phyloP scores from a whole-genome alignment of 2,888 invertebrate species.

The Acholoe squamosa region DNA sequence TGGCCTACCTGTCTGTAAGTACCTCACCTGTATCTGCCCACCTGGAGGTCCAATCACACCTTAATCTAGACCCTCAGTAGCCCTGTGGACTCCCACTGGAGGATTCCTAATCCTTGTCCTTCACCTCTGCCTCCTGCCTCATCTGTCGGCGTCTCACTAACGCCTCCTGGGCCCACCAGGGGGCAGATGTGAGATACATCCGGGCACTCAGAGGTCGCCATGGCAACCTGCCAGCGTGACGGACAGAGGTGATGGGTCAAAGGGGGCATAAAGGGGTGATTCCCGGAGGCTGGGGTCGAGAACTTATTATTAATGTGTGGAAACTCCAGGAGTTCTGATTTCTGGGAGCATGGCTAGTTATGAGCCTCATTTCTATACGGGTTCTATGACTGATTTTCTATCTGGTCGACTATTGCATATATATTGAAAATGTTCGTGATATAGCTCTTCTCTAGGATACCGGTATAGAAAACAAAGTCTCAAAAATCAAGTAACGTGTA shows the following conservation, averaged over 20 bases:
- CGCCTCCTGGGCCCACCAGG: background rate
- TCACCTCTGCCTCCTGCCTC: constrained; percentile 32
- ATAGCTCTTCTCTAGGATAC: no score
- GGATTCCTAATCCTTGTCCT: background rate
- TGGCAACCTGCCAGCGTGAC: constrained; percentile 33
- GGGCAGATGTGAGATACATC: background rate
- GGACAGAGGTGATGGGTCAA: background rate
- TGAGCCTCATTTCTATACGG: no score
- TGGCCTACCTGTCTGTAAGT: no score
- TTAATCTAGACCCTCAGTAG: background rate
- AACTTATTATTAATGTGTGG: background rate
- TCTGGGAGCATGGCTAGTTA: no score
- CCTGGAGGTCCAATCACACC: no score
- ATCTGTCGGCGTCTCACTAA: background rate
- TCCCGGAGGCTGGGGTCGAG: background rate
- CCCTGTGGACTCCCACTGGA: background rate
- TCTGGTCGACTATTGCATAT: no score
- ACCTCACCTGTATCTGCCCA: no score
- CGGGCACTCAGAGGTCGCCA: constrained; percentile 4
- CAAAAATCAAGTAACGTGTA: no score
- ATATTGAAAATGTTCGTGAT: no score
- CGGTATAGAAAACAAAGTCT: no score
- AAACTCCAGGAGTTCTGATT: no score
- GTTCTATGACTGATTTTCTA: no score
- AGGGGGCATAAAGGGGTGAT: background rate